phyloP scores from a whole-genome alignment of 2,888 invertebrate genomes.

The Leptinotarsa peninsularis region DNA sequence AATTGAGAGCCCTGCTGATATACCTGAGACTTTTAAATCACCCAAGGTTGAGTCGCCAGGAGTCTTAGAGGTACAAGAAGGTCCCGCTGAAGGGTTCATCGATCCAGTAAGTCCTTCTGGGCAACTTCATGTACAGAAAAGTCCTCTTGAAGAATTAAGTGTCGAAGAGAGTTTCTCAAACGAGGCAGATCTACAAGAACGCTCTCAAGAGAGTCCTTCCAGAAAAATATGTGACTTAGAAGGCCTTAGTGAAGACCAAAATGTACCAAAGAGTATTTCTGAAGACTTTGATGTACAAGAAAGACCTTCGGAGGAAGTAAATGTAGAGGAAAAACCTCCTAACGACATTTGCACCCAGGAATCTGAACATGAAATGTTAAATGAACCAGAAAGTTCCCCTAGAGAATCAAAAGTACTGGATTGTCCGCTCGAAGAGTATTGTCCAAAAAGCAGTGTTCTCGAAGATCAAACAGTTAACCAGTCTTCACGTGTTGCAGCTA shows the following conservation, averaged over 20 bases:
- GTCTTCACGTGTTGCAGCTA: no score
- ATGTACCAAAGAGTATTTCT: background rate
- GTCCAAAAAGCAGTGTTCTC: no score
- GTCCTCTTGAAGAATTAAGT: background rate
- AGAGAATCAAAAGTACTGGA: background rate
- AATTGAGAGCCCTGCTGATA: background rate
- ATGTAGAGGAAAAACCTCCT: constrained; percentile 3
- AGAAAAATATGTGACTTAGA: background rate
- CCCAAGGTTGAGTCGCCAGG: background rate
- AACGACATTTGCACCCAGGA: background rate
- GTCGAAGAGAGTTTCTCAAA: background rate
- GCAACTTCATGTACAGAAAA: background rate
- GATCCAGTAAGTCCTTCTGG: background rate
- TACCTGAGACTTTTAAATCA: background rate
- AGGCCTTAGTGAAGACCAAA: background rate
- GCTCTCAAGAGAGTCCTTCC: background rate
- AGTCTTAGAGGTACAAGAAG: background rate
- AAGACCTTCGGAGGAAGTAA: background rate
- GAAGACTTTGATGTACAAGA: constrained; percentile 8
- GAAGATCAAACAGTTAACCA: no score
- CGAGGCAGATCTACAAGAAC: constrained; percentile 11
- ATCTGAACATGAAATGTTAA: background rate
- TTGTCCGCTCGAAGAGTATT: no score
- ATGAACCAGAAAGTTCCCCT: background rate
- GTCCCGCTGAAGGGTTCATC: background rate